Percentiles rank a stretch among this genome's conserved stretches.
Conservation (phyloP, 2,797 vertebrate genomes). For the Chloroceryle amazona region DNA sequence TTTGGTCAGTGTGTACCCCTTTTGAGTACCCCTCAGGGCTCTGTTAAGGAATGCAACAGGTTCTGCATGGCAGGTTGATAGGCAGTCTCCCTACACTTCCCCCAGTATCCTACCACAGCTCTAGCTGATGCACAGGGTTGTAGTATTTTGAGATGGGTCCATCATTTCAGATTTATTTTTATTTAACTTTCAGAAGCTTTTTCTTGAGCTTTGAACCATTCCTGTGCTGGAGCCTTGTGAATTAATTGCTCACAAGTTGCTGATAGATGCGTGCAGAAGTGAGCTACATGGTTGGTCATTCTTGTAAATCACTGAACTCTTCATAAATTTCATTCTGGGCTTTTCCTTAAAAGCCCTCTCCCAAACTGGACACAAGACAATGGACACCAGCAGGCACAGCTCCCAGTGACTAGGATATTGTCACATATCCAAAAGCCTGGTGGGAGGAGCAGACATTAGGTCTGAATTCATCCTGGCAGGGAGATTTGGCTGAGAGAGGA, state of each 20-base stretch:
- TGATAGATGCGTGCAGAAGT: neutral
- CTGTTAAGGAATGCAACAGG: neutral
- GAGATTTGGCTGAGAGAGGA: conserved; percentile 24
- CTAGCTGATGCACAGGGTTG: neutral
- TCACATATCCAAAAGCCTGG: conserved; percentile 65
- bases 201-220: neutral
- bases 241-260: neutral
- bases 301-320: conserved; percentile 36
- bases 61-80: neutral
- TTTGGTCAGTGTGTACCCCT: neutral
- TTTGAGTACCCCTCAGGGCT: neutral
- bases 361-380: conserved; percentile 59
- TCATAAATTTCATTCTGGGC: conserved; percentile 23
- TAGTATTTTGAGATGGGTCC: neutral
- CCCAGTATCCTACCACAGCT: neutral
- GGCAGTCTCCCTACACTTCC: neutral
- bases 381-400: conserved; percentile 61
- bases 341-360: conserved; percentile 53
- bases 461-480: conserved; percentile 63
- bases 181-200: neutral
- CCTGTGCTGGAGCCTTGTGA: neutral
- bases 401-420: conserved; percentile 56
- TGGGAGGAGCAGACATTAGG: conserved; percentile 65
- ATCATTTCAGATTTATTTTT: neutral
- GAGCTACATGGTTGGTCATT: neutral